phyloP scores from a whole-genome alignment of 2,797 vertebrate species.

The Sebastes elongatus region DNA sequence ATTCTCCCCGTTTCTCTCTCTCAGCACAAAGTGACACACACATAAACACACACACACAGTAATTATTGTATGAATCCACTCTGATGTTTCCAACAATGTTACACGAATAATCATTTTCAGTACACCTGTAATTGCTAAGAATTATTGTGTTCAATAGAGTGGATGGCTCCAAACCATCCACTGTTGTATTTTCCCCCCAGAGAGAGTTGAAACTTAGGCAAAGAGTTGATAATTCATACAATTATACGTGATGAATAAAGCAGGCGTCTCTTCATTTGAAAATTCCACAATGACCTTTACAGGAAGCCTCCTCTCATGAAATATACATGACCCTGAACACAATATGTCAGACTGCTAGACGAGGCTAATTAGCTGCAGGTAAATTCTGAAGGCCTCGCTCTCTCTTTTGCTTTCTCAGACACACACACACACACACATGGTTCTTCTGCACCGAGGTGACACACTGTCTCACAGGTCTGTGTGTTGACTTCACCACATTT shows the following conservation, averaged over 20 bases:
- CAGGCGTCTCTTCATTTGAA: constrained; percentile 76
- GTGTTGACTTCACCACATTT: constrained; percentile 20
- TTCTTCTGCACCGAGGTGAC: neutral
- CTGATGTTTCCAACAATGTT: constrained; percentile 21
- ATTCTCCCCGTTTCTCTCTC: constrained; percentile 16
- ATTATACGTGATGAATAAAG: constrained; percentile 73
- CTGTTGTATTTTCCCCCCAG: constrained; percentile 13
- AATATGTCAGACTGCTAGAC: constrained; percentile 75
- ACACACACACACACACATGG: neutral
- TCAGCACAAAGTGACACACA: constrained; percentile 15
- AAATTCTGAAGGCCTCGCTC: constrained; percentile 60
- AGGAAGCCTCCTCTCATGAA: constrained; percentile 76
- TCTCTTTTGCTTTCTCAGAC: neutral
- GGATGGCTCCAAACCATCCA: constrained; percentile 1
- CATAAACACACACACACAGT: neutral
- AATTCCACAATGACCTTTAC: constrained; percentile 81
- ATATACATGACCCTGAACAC: constrained; percentile 78
- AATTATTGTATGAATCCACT: constrained; percentile 16
- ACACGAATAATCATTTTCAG: constrained; percentile 24
- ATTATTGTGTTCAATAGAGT: constrained; percentile 12
- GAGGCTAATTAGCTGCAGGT: constrained; percentile 79
- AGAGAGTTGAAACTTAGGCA: constrained; percentile 54
- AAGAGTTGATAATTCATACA: constrained; percentile 71
- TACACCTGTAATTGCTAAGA: constrained; percentile 17
- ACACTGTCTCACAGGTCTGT: constrained; percentile 6